Base-by-base conservation (phyloP, 2,113 vertebrate genomes). In the Chauna torquata region DNA sequence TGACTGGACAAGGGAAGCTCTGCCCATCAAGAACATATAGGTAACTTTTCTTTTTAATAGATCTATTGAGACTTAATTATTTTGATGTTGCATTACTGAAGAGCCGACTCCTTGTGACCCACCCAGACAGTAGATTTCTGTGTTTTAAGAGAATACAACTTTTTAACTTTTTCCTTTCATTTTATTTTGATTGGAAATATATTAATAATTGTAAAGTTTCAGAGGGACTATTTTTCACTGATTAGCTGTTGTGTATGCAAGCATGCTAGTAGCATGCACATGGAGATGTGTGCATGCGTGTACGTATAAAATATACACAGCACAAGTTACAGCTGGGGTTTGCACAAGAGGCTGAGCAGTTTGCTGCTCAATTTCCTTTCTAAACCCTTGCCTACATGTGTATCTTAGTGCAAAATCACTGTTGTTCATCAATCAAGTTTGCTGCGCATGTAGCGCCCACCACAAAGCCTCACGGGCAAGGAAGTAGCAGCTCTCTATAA, bases 1-100 rank as follows among this genome's bases (percentile, higher is more conserved):
- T 97, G 94, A 97, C 82, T 79, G 89, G 85, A 61, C 34, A 8
- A 69, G 88, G 54, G 87, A 44, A 94, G 78, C 79, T 81, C 87
- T 91, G 89, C 94, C 82, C 85, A 68, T 84, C 65, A 9, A 84
- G 95, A 91, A 70, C 71, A 7, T 54, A 16, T 36, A 90, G 85
- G 95, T 72, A 70, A 58, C 66, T 96, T 93, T 75, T 49, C 52
- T 76, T 93, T 90, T 95, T 82, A 75, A 78, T 52, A 20, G 72
- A 68, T 74, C 92, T 81, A 18, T 68, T 1, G 3, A 78, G 90
- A 25, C 49, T 94, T 89, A 88, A 87, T 96, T 88, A 79, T 88
- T 96, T 92, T 47, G 88, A 92, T 82, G 59, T 11, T 23, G 72
- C 6, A 1, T 81, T 36, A 49, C 44, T 27, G 87, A 88, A 77